Evolutionary conservation across 64 coral and sea anemone species (phyloP).

Genomic region (Dendronephthya gigantea): DNA sequence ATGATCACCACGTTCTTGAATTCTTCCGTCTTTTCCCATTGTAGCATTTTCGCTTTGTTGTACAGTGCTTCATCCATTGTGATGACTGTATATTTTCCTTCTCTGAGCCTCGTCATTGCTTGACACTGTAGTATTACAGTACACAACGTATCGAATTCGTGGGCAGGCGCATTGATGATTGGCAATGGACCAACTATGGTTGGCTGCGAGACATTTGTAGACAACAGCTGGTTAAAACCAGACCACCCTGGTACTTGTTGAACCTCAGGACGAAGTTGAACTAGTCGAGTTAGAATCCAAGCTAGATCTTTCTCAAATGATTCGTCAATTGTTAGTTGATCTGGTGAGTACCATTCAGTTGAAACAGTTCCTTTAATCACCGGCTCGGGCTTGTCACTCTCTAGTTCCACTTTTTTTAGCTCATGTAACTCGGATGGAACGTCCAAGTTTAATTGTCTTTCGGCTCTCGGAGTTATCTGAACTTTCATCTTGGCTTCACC

Average conservation of each 20-base stretch:
- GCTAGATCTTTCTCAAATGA: conserved; percentile 15
- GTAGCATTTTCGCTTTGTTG: conserved; percentile 50
- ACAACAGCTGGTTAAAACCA: conserved; percentile 24
- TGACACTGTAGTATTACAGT: conserved; percentile 35
- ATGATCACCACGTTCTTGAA: conserved; percentile 34
- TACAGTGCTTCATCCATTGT: conserved; percentile 37
- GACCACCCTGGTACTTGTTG: conserved; percentile 30
- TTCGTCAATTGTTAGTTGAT: not conserved
- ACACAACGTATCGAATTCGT: conserved; percentile 35
- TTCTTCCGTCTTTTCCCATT: conserved; percentile 40
- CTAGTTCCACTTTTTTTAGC: not conserved
- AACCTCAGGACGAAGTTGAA: conserved; percentile 16
- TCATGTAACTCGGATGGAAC: conserved; percentile 22
- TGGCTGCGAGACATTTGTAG: not conserved
- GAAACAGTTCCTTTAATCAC: not conserved
- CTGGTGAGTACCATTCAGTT: conserved; percentile 28
- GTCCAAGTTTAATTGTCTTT: conserved; percentile 12
- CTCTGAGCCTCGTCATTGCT: conserved; percentile 20
- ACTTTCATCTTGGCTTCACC: conserved; percentile 4
- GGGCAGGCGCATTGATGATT: conserved; percentile 41
- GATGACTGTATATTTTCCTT: conserved; percentile 21
- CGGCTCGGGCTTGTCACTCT: conserved; percentile 8
- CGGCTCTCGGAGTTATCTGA: not conserved
- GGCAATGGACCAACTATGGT: conserved; percentile 38
- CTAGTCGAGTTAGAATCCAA: not conserved